These are phyloP conservation scores for Limnephilus lunatus DNA, from an alignment of 2,888 invertebrate species.

Conservation along the genomic window DNA sequence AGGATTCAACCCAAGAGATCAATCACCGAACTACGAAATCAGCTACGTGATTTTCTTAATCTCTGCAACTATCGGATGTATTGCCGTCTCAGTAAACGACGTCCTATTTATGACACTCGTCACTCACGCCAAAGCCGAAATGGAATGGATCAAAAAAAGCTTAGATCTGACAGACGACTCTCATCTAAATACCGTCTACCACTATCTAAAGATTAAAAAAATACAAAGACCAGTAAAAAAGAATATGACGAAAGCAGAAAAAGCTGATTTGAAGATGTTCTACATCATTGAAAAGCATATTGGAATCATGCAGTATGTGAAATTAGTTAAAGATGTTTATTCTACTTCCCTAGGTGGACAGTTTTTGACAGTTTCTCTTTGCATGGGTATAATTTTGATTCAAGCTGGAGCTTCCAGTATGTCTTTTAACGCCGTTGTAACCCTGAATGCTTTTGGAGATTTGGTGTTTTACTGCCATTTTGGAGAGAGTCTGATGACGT, in stretches of 20 bases:
- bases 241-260: not conserved
- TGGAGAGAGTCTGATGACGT: conserved; percentile 46
- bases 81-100: conserved; percentile 23
- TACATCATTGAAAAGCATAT: conserved; percentile 53
- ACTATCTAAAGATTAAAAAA: conserved; percentile 38
- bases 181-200: conserved; percentile 37
- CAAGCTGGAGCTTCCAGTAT: conserved; percentile 43
- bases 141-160: conserved; percentile 52
- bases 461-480: conserved; percentile 57
- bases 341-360: conserved; percentile 37
- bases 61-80: conserved; percentile 13
- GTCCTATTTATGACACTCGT: conserved; percentile 52
- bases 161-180: conserved; percentile 36
- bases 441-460: conserved; percentile 58
- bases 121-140: conserved; percentile 47
- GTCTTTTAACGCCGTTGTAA: conserved; percentile 34
- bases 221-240: not conserved
- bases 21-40: conserved; percentile 45
- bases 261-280: conserved; percentile 49
- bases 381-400: conserved; percentile 49
- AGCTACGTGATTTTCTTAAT: conserved; percentile 11
- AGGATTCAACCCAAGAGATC: conserved; percentile 47
- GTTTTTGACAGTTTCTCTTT: conserved; percentile 49
- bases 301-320: conserved; percentile 48
- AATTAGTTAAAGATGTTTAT: conserved; percentile 37